Evolutionary conservation across 2,888 invertebrate genomes (phyloP), one percentile per base, ranked within the genome.

Genomic region (Pseudococcus jackbeardsleyi): DNA sequence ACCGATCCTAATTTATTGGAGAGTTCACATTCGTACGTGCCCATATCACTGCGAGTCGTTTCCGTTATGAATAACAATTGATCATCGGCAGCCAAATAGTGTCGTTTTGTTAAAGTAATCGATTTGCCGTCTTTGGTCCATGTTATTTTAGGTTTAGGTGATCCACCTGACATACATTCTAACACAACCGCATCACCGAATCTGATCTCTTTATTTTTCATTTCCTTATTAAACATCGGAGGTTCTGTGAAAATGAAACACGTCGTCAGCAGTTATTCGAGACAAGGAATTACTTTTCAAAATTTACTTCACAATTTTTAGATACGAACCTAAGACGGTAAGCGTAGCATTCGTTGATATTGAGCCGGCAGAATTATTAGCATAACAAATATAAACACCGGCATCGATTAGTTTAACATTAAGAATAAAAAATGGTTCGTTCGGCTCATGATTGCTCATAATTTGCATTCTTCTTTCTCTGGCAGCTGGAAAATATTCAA

Each of bases 341-440:
- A 98, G 93, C 22, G 96, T 96, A 33, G 97, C 97, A 92, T 97
- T 98, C 1, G 97, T 95, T 90, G 95, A 94, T 64, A 97, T 95
- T 88, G 94, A 94, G 0, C 98, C 99, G 17, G 98, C 98, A 77
- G 95, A 94, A 92, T 98, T 99, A 91, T 95, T 94, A 0, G 98
- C 99, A 9, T 96, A 97, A 92, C 98, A 99, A 86, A 96, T 97
- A 91, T 99, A 99, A 48, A 97, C 93, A 0, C 99, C 99, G 92
- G 96, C 96, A 91, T 99, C 99, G 54, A 94, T 94, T 0, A 95
- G 94, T 91, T 97, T 97, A 33, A 97, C 96, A 92, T 97, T 95
- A n/a, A 97, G 94, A 90, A 99, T 98, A 91, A 97, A 97, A 91
- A 98, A 97, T 1, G 96, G 95, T 91, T 98, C 96, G 91, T 98